Evolutionary conservation across 2,888 invertebrate genomes (phyloP).

Genomic region (Drosophila setosimentum): DNA sequence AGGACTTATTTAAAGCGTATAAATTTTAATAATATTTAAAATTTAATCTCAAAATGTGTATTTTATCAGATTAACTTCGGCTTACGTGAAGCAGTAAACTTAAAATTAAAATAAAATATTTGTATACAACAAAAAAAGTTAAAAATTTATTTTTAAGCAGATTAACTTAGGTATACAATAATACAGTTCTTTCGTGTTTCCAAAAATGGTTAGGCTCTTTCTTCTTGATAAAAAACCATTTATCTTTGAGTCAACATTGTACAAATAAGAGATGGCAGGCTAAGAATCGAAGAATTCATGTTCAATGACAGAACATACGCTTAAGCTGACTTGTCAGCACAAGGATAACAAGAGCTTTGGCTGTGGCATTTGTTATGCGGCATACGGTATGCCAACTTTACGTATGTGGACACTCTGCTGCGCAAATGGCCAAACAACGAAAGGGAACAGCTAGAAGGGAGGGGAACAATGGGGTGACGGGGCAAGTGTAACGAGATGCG

Average conservation of each 20-base stretch:
- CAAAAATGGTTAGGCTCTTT: not conserved
- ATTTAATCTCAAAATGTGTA: not conserved
- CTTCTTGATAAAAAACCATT: not conserved
- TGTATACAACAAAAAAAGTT: not conserved
- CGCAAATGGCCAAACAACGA: conserved; percentile 41
- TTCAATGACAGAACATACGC: conserved; percentile 33
- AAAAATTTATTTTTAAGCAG: not conserved
- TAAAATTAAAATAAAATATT: not conserved
- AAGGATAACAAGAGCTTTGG: conserved; percentile 39
- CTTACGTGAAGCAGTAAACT: not conserved
- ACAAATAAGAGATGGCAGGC: conserved; percentile 25
- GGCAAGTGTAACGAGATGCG: conserved; percentile 73
- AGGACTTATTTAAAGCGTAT: not conserved
- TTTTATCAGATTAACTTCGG: not conserved
- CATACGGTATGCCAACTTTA: conserved; percentile 1
- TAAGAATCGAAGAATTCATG: conserved; percentile 7
- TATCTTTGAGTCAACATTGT: conserved; percentile 8
- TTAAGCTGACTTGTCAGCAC: conserved; percentile 51
- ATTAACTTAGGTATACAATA: not conserved
- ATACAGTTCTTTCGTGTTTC: not conserved
- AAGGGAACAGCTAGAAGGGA: not conserved
- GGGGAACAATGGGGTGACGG: conserved; percentile 1
- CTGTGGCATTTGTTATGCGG: conserved; percentile 6
- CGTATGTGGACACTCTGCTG: conserved; percentile 48
- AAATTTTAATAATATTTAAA: too few species aligned